These are phyloP conservation scores for Drepanosiphum platanoidis DNA, from an alignment of 2,888 invertebrate genomes.

Conservation along the genomic window DNA sequence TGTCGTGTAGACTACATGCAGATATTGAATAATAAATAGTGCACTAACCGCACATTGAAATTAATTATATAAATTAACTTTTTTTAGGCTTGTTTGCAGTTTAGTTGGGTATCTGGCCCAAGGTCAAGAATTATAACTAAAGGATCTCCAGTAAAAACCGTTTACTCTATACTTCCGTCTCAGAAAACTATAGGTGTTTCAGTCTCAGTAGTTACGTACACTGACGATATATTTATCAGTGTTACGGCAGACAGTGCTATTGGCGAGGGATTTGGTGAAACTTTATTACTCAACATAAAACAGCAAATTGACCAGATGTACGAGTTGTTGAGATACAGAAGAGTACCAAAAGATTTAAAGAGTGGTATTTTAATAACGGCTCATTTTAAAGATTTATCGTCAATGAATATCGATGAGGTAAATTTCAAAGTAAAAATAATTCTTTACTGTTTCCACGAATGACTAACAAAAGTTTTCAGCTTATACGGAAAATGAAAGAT, in stretches of 20 bases:
- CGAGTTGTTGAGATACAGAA: conserved; percentile 68
- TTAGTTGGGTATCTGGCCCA: conserved; percentile 70
- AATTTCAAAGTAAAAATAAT: neutral
- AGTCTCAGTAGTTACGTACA: conserved; percentile 70
- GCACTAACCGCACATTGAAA: neutral
- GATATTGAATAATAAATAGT: neutral
- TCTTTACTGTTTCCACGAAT: neutral
- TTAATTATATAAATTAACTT: neutral
- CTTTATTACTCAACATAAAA: conserved; percentile 66
- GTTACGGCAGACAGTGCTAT: conserved; percentile 67
- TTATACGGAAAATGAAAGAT: conserved; percentile 45
- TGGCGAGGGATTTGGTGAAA: conserved; percentile 65
- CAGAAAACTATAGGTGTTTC: conserved; percentile 69
- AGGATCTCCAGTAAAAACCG: conserved; percentile 67
- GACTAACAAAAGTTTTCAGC: conserved; percentile 3
- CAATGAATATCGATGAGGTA: conserved; percentile 65
- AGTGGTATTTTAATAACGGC: conserved; percentile 66
- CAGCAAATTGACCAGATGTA: conserved; percentile 68
- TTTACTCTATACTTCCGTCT: conserved; percentile 69
- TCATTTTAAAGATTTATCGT: conserved; percentile 66
- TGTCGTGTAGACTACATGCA: too few relatives aligned
- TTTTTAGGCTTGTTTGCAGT: conserved; percentile 66
- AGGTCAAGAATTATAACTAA: conserved; percentile 68
- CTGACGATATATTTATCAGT: conserved; percentile 69
- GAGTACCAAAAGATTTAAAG: conserved; percentile 69